Base-by-base conservation (phyloP, 2,113 vertebrate genomes). In the Eretmochelys imbricata region DNA sequence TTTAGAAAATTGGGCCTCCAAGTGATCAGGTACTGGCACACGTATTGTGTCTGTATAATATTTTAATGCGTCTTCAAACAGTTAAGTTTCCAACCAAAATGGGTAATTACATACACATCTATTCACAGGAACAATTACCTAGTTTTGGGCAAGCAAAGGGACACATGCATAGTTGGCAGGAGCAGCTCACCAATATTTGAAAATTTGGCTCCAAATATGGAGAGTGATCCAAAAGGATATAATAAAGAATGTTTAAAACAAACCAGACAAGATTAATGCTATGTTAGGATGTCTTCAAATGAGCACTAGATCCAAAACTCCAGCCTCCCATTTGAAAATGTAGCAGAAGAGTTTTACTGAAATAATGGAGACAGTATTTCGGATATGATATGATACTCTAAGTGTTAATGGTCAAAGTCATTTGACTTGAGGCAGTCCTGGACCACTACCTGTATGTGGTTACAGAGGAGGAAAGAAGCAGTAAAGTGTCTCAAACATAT, bases 401-500 rank as follows among this genome's bases (percentile, higher is more conserved):
- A 59, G 89, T 55, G 0, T 2, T 69, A 94, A 95, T 5, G 53
- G 93, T 79, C 87, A 93, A 94, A 96, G 89, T 90, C 62, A 94
- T 96, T 94, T 93, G 85, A 84, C 94, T 88, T 2, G 0, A 0
- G 0, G 82, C 79, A 54, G 83, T 94, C 54, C 65, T 12, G 2
- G 83, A 97, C 97, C 20, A 42, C 92, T 59, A 88, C 91, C 92
- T 93, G 92, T 89, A 93, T 87, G 95, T 90, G 90, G 91, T 11
- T 78, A 92, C 16, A 55, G 93, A 94, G 91, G 53, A n/a, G 29
- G 91, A 69, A 96, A 19, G 53, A 96, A 97, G 80, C 19, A 42
- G 93, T 46, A 42, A 27, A 46, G 69, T 80, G 93, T 94, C 95
- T 84, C 91, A 93, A 94, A 94, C 88, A 94, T 83, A 93, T 93